phyloP scores from a whole-genome alignment of 37 sponge, comb jelly and placozoan genomes.

The Ianthella basta region DNA sequence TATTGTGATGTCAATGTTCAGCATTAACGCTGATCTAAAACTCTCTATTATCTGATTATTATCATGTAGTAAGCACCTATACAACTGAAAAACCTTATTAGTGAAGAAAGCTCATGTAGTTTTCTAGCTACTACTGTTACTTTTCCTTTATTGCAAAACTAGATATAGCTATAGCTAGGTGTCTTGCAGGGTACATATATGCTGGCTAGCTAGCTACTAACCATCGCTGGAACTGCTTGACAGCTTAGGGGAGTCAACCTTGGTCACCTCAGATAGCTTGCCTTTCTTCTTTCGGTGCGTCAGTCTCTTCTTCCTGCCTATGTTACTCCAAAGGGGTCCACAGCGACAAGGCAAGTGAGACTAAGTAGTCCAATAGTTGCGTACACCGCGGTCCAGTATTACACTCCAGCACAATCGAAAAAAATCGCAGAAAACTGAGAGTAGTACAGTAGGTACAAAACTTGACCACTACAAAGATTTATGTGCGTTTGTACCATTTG shows the following conservation, averaged over 20 bases:
- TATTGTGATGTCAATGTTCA: too few species aligned
- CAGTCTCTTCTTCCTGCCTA: conserved; percentile 12
- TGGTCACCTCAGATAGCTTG: not conserved
- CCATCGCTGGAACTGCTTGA: not conserved
- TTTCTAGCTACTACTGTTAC: too few species aligned
- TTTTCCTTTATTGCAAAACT: too few species aligned
- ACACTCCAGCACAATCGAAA: not conserved
- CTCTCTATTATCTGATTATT: too few species aligned
- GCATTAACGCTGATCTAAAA: too few species aligned
- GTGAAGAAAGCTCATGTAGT: too few species aligned
- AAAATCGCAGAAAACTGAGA: not conserved
- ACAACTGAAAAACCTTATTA: too few species aligned
- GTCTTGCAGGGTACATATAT: too few species aligned
- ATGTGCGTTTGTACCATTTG: conserved; percentile 2
- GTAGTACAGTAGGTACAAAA: conserved; percentile 1
- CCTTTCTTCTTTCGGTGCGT: conserved; percentile 8
- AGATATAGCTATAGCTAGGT: too few species aligned
- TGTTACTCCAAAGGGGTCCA: not conserved
- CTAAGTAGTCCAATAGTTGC: not conserved
- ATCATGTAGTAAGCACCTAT: too few species aligned
- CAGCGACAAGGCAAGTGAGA: not conserved
- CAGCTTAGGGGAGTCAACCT: not conserved
- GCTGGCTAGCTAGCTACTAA: conserved; percentile 20
- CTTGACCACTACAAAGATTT: not conserved
- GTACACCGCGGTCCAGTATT: not conserved